phyloP scores from a whole-genome alignment of 2,113 vertebrate genomes.

The Bufo bufo region DNA sequence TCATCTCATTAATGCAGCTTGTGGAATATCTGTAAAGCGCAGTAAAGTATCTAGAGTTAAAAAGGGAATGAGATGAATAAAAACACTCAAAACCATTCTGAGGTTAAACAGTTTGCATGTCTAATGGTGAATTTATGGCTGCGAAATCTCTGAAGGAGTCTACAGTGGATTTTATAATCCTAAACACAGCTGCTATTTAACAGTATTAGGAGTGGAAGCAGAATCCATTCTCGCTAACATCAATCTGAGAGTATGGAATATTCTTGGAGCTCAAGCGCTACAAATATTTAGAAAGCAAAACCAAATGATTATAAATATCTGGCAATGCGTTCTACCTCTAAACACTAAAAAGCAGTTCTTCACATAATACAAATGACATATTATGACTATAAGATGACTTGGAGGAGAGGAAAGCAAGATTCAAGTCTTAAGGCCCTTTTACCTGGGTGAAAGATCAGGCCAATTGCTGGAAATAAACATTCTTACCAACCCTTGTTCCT shows the following conservation, averaged over 20 bases:
- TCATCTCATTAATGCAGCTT: not conserved
- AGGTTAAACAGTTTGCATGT: slow-evolving; percentile 63
- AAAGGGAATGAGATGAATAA: slow-evolving; percentile 58
- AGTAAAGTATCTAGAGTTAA: slow-evolving; percentile 51
- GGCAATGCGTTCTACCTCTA: not conserved
- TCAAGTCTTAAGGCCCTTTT: too few species aligned
- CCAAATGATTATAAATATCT: not conserved
- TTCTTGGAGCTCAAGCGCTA: not conserved
- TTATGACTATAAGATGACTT: not conserved
- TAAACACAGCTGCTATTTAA: slow-evolving; percentile 65
- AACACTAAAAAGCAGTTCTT: not conserved
- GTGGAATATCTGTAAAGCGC: not conserved
- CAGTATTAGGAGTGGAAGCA: slow-evolving; percentile 57
- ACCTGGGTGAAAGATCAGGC: too few species aligned
- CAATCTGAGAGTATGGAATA: not conserved
- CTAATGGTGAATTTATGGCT: slow-evolving; percentile 63
- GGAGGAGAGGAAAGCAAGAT: too few species aligned
- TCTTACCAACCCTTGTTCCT: too few species aligned
- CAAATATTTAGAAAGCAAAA: slow-evolving; percentile 10
- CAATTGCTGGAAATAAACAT: too few species aligned
- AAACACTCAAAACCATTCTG: slow-evolving; percentile 60
- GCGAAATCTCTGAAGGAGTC: slow-evolving; percentile 63
- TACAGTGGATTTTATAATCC: slow-evolving; percentile 63
- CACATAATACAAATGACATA: not conserved
- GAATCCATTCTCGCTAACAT: slow-evolving; percentile 47